Evolutionary conservation across 2,797 vertebrate genomes (phyloP), one percentile per base, ranked within the genome.

Genomic region (Channa striata): DNA sequence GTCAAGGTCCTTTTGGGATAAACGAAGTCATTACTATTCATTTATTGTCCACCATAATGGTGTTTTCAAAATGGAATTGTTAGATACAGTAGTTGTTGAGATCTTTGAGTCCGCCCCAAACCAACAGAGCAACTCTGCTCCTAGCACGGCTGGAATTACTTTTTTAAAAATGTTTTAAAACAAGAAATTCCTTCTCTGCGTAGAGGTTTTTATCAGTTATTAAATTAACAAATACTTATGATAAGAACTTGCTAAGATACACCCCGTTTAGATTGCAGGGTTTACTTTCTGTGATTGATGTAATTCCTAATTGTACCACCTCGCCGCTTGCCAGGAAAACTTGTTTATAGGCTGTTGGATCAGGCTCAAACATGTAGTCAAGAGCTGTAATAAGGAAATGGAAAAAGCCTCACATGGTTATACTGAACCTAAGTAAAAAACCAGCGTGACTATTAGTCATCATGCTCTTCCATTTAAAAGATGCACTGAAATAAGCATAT

Each of bases 291-390:
- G 33, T 2, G 34, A 34, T 30, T 20, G 33, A 20, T 70, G 12
- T 7, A 8, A 13, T 54, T 61, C 44, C 7, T 44, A n/a, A 33
- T 17, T 42, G 6, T 34, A 23, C 12, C 46, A 39, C 11, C 3
- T 17, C 30, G 8, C 0, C 5, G 51, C 46, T 14, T 63, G 40
- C 17, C 54, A 30, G 54, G 4, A 49, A 58, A 71, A 63, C 60
- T 39, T 1, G 56, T 72, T 78, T 48, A 25, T 9, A 48, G n/a
- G 46, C 14, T 21, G 51, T 54, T 72, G 54, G 46, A 37, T 36
- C 56, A 8, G 20, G 48, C 39, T 43, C 43, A 54, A 68, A 52
- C 25, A 43, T 11, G 4, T 2, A 20, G 16, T 37, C 2, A 0
- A 23, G 21, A 39, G 13, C 39, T 0, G 3, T 46, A 17, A 54